Evolutionary conservation across 2,888 invertebrate genomes (phyloP).

Genomic region (Eulithis prunata): DNA sequence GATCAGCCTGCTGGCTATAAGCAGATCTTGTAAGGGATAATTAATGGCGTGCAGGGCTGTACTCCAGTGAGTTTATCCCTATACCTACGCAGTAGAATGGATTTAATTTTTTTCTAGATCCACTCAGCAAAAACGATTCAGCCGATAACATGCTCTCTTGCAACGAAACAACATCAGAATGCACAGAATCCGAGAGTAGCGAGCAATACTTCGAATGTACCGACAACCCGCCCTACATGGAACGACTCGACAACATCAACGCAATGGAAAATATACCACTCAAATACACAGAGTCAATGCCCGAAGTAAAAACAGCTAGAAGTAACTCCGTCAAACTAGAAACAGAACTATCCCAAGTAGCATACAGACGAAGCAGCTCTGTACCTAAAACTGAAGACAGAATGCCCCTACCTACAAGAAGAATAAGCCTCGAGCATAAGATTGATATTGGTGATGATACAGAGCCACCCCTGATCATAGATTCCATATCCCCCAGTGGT

Average conservation of each 20-base stretch:
- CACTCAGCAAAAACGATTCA: slow-evolving; percentile 76
- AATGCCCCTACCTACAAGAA: slow-evolving; percentile 62
- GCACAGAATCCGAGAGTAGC: slow-evolving; percentile 81
- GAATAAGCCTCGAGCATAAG: slow-evolving; percentile 79
- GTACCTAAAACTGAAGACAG: slow-evolving; percentile 75
- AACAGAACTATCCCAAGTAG: slow-evolving; percentile 70
- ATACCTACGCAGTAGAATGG: too few species aligned
- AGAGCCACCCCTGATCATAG: slow-evolving; percentile 79
- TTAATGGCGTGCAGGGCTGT: too few species aligned
- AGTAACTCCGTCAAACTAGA: slow-evolving; percentile 70
- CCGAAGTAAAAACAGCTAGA: slow-evolving; percentile 59
- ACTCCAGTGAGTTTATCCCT: too few species aligned
- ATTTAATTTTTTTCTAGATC: slow-evolving; percentile 53
- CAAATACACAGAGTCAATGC: slow-evolving; percentile 62
- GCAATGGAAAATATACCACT: slow-evolving; percentile 57
- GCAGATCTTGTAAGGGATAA: too few species aligned
- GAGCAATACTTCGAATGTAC: slow-evolving; percentile 80
- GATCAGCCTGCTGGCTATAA: too few species aligned
- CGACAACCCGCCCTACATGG: slow-evolving; percentile 66
- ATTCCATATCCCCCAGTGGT: slow-evolving; percentile 72
- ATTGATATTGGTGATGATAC: slow-evolving; percentile 80
- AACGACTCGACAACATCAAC: slow-evolving; percentile 64
- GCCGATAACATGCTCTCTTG: slow-evolving; percentile 81
- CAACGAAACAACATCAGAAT: slow-evolving; percentile 80
- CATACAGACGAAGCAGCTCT: slow-evolving; percentile 74